Evolutionary conservation across 2,888 invertebrate genomes (phyloP), one percentile per base, ranked within the genome.

Genomic region (Anthophora plumipes): DNA sequence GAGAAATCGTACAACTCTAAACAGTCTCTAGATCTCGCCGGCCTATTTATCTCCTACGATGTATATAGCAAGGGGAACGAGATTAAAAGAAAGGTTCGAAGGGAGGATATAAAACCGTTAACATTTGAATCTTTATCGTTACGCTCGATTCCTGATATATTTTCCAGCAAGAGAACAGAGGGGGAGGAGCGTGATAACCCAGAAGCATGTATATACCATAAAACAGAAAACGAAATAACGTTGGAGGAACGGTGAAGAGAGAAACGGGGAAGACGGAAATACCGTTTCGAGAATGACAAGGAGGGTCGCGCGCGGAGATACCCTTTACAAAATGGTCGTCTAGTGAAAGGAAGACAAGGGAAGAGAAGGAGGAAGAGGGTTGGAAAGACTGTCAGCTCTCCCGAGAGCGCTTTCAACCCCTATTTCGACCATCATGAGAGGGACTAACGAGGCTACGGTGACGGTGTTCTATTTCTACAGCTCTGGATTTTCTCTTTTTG

Each of bases 371-470:
- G 20, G 6, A 14, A n/a, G 54, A 14, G n/a, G 43, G 25, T 5
- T 31, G 12, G 76, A 37, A 12, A 25, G 57, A 48, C 59, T 50
- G 70, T 64, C 68, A 82, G 64, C 43, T 82, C 72, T 69, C 43
- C 46, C 46, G 43, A 14, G 60, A 69, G 61, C 55, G 71, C 64
- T 69, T 61, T 48, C 75, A 61, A 41, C 54, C 61, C 69, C 25
- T 61, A 59, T 60, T 75, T 75, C 61, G 39, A 52, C 60, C 68
- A 75, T 75, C 70, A 1, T 22, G 61, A 46, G 75, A 55, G 55
- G 55, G 39, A 61, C 69, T 75, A 69, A 75, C 75, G 61, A 75
- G 46, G 55, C 69, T 69, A 69, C 48, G 52, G 37, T 54, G n/a
- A 57, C 68, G 22, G 46, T 48, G 61, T 61, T 61, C 74, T 55